Percentiles rank a stretch among this genome's conserved stretches.
phyloP scores from a whole-genome alignment of 2,113 vertebrate genomes.

The Myotis lucifugus region DNA sequence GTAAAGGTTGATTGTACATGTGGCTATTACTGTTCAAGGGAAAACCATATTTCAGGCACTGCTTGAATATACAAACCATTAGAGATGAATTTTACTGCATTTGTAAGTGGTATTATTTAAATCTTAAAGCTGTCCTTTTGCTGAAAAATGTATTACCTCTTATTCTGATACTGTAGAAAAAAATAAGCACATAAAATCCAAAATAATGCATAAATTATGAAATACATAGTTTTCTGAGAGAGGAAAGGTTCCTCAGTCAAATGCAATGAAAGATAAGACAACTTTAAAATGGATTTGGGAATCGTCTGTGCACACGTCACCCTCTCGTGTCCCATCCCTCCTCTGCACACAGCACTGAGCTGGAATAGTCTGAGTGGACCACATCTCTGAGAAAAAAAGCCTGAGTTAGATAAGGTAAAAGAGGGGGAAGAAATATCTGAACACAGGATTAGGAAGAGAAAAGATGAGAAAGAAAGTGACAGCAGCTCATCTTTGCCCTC shows the following conservation, averaged over 20 bases:
- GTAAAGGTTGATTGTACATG: not conserved
- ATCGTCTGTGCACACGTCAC: too few relatives aligned
- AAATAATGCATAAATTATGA: not conserved
- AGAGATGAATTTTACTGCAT: not conserved
- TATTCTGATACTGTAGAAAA: not conserved
- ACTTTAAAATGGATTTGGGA: not conserved
- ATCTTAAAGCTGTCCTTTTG: not conserved
- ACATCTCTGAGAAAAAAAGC: not conserved
- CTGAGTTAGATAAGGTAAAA: not conserved
- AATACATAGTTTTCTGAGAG: not conserved
- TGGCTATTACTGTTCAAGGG: not conserved
- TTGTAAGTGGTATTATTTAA: not conserved
- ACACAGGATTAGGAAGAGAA: not conserved
- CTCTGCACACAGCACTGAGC: not conserved
- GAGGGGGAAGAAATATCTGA: not conserved
- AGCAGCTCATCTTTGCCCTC: not conserved
- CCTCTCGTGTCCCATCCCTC: accelerated
- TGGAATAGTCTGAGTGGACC: not conserved
- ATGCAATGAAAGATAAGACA: not conserved
- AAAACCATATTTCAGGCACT: not conserved
- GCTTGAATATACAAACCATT: not conserved
- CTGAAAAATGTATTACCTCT: not conserved
- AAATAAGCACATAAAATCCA: not conserved
- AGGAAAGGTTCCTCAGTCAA: not conserved
- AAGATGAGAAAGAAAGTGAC: not conserved